Evolutionary conservation across 2,888 invertebrate genomes (phyloP).

Genomic region (Monochamus alternatus): DNA sequence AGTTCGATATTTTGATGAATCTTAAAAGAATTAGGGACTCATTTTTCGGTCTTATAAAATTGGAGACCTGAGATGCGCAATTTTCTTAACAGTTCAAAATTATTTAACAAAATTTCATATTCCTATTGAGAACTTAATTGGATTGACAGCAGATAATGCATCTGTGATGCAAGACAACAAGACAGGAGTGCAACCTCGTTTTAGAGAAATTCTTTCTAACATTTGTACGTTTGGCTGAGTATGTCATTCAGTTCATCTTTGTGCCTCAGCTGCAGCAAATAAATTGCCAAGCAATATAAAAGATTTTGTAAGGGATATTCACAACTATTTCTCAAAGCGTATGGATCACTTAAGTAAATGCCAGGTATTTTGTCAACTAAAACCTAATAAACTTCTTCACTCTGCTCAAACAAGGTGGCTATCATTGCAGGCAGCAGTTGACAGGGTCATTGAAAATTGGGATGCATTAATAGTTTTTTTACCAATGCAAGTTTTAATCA

Average conservation of each 20-base stretch:
- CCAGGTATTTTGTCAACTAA: slow-evolving; percentile 39
- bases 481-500: slow-evolving; percentile 28
- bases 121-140: slow-evolving; percentile 23
- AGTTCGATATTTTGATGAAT: slow-evolving; percentile 32
- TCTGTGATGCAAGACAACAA: slow-evolving; percentile 30
- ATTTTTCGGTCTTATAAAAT: slow-evolving; percentile 34
- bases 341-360: slow-evolving; percentile 38
- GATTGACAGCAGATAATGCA: slow-evolving; percentile 27
- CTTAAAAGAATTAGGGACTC: slow-evolving; percentile 26
- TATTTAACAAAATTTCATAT: slow-evolving; percentile 16
- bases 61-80: slow-evolving; percentile 22
- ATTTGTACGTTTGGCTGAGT: slow-evolving; percentile 31
- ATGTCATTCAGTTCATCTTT: slow-evolving; percentile 36
- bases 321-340: slow-evolving; percentile 33
- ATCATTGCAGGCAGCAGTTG: slow-evolving; percentile 40
- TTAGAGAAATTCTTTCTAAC: slow-evolving; percentile 33
- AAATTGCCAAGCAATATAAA: slow-evolving; percentile 23
- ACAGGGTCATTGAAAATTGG: slow-evolving; percentile 38
- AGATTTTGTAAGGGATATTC: slow-evolving; percentile 1
- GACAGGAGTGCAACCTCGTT: slow-evolving; percentile 29
- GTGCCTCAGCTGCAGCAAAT: slow-evolving; percentile 10
- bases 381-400: slow-evolving; percentile 40
- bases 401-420: slow-evolving; percentile 49
- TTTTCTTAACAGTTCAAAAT: not conserved
- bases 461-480: slow-evolving; percentile 37